Conservation (phyloP, 2,888 invertebrate species). For the Agelastica alni region DNA sequence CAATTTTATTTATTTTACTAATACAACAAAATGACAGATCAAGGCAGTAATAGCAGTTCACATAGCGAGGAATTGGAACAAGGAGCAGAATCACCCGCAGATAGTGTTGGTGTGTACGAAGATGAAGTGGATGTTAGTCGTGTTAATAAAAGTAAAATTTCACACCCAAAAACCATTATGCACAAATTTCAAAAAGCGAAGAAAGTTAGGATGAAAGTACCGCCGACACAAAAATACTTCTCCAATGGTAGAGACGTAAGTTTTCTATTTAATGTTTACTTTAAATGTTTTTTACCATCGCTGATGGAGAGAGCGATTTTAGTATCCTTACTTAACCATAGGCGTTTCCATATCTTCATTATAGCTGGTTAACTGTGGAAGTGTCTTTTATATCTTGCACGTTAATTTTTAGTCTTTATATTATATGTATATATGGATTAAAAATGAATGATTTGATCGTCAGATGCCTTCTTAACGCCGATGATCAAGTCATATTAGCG, state of each 20-base stretch:
- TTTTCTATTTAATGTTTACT: background rate
- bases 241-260: slow-evolving; percentile 4
- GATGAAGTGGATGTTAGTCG: background rate
- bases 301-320: too few relatives aligned
- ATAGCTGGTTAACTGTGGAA: too few relatives aligned
- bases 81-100: background rate
- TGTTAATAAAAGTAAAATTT: slow-evolving; percentile 1
- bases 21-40: background rate
- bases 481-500: too few relatives aligned
- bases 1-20: background rate
- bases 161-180: background rate
- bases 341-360: too few relatives aligned
- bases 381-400: too few relatives aligned
- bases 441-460: too few relatives aligned
- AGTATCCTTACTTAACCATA: too few relatives aligned
- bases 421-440: too few relatives aligned
- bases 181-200: background rate
- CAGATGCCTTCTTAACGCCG: too few relatives aligned
- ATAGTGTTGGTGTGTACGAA: background rate
- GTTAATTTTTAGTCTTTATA: too few relatives aligned
- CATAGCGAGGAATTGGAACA: too few relatives aligned
- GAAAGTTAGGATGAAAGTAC: background rate
- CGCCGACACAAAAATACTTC: slow-evolving; percentile 1
- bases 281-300: too few relatives aligned
- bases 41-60: background rate